Base-by-base conservation (phyloP, 2,113 vertebrate species). In the Heteronetta atricapilla region DNA sequence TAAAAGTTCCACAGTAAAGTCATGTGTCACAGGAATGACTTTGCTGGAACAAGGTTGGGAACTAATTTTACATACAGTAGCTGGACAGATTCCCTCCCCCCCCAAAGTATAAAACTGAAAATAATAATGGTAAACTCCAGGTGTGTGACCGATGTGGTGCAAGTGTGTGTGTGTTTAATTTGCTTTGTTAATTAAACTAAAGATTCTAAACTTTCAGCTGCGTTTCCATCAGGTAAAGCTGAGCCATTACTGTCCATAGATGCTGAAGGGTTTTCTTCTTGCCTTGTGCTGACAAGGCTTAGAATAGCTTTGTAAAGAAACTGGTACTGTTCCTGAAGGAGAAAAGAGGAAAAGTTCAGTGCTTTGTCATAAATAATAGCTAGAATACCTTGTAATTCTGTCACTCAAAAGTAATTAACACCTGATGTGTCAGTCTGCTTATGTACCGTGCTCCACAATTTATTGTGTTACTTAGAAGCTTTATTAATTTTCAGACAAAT, bases 271-370 rank as follows among this genome's bases (percentile, higher is more conserved):
- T 98, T 98, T 97, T 99, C 97, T 59, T 99, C 99, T 96, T 99
- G 99, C 85, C 98, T 98, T 23, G 98, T 98, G 93, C 98, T 98
- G 55, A 99, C 98, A 36, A 99, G 98, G 97, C 99, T 99, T 96
- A 99, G 98, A 92, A 99, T 98, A 78, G 99, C 98, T 98, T 98
- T 99, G 98, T 99, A 99, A 72, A 99, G 98, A 97, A 99, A 99
- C 96, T 99, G 99, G 94, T 98, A 99, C 95, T 99, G 99, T 23
- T 99, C 99, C 99, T 99, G 93, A 38, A 89, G 86, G 74, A 92
- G 53, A 84, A 77, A 93, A 96, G 78, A 77, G 8, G 28, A 46
- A 10, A 82, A 4, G 76, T 46, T 91, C 81, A 83, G 50, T 34
- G 25, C 56, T 22, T 23, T 79, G 58, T n/a, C 83, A 92, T 42